Evolutionary conservation across 2,797 vertebrate species (phyloP).

Genomic region (Valencia hispanica): DNA sequence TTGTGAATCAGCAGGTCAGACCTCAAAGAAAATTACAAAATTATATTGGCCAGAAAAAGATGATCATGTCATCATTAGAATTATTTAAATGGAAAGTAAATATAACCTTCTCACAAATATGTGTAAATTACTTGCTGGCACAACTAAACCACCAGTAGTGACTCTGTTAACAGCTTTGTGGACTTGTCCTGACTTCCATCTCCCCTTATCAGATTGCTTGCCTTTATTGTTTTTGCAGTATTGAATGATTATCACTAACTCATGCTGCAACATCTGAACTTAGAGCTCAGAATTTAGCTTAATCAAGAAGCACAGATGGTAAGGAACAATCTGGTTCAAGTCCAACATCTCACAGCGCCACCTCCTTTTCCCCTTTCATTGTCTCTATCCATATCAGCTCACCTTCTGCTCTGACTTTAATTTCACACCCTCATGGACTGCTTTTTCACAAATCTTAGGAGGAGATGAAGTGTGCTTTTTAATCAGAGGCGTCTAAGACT

Average conservation of each 20-base stretch:
- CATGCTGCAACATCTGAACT: constrained; percentile 31
- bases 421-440: constrained; percentile 61
- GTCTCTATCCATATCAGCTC: constrained; percentile 48
- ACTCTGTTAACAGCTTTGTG: not conserved
- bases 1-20: no score
- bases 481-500: constrained; percentile 53
- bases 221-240: constrained; percentile 15
- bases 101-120: not conserved
- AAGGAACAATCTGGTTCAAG: constrained; percentile 8
- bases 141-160: not conserved
- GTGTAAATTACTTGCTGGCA: not conserved
- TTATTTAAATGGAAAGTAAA: not conserved
- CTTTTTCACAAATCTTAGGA: constrained; percentile 39
- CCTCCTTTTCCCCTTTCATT: constrained; percentile 13
- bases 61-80: not conserved
- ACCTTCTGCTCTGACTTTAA: constrained; percentile 66
- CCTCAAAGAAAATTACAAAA: no score
- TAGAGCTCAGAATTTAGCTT: constrained; percentile 35
- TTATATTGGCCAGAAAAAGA: not conserved
- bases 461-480: constrained; percentile 54
- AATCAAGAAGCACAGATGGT: constrained; percentile 23
- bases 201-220: not conserved
- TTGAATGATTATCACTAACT: constrained; percentile 29
- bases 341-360: not conserved
- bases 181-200: not conserved